phyloP scores from a whole-genome alignment of 2,113 vertebrate species.

The Arothron firmamentum region DNA sequence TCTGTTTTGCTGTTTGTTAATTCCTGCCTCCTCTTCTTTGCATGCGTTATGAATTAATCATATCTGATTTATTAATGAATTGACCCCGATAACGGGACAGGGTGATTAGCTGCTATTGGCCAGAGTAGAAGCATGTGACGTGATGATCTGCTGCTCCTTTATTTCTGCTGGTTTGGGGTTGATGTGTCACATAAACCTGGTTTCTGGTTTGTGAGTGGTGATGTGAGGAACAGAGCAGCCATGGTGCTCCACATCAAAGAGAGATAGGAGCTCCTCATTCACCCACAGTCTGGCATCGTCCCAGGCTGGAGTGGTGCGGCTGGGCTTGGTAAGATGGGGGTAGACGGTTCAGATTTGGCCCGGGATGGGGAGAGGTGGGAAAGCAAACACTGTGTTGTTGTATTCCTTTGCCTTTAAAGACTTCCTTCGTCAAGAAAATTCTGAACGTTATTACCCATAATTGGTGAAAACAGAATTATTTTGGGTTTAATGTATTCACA shows the following conservation, averaged over 20 bases:
- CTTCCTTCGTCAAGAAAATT: conserved; percentile 20
- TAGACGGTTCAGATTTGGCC: conserved; percentile 38
- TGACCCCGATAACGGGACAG: neutral
- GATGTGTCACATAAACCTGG: no score
- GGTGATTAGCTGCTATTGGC: neutral
- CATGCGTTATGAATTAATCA: conserved; percentile 3
- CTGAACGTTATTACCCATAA: no score
- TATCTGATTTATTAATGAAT: conserved; percentile 12
- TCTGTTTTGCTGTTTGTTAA: conserved; percentile 18
- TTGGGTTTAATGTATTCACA: conserved; percentile 3
- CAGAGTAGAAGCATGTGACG: neutral
- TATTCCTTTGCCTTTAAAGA: conserved; percentile 52
- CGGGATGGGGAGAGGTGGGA: conserved; percentile 39
- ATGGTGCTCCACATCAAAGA: conserved; percentile 73
- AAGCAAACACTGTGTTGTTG: conserved; percentile 68
- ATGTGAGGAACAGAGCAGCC: conserved; percentile 56
- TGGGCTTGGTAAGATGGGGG: conserved; percentile 32
- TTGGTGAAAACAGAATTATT: neutral
- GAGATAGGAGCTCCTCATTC: conserved; percentile 59
- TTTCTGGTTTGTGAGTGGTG: conserved; percentile 10
- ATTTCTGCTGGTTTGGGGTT: neutral
- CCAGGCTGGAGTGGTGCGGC: conserved; percentile 54
- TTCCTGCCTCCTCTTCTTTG: neutral
- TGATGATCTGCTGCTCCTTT: neutral
- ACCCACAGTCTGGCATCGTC: conserved; percentile 59